A percentile compares a stretch with the other conserved stretches of the same genome.
Conservation (phyloP, 1,140 invertebrate species). For the Drosophila teissieri region DNA sequence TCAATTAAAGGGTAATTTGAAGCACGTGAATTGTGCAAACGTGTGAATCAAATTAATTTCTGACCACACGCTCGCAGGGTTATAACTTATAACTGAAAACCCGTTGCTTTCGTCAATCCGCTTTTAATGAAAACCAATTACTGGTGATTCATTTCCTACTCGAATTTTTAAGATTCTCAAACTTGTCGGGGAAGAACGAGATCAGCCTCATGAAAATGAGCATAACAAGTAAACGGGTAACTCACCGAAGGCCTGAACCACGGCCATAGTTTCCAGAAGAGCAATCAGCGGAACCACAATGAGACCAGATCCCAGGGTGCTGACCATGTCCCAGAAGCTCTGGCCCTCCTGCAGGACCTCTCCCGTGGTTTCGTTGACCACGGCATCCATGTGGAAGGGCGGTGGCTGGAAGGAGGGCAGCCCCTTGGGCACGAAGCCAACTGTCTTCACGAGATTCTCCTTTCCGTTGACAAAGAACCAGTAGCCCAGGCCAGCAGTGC, state of each 20-base stretch:
- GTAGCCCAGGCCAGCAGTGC: conserved; percentile 87
- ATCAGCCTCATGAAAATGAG: neutral
- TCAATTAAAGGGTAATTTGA: neutral
- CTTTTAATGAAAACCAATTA: conserved; percentile 7
- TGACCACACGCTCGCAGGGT: neutral
- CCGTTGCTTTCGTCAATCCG: neutral
- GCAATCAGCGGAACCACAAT: conserved; percentile 93
- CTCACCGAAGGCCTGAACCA: conserved; percentile 90
- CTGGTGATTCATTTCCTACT: conserved; percentile 21
- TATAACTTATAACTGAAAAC: neutral
- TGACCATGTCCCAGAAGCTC: conserved; percentile 89
- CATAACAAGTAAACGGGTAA: neutral
- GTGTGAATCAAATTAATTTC: conserved; percentile 12
- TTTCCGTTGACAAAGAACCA: conserved; percentile 75
- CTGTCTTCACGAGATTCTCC: conserved; percentile 69
- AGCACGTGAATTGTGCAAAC: neutral
- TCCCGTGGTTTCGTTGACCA: conserved; percentile 85
- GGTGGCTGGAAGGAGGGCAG: conserved; percentile 88
- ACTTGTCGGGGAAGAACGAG: conserved; percentile 1
- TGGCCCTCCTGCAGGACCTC: conserved; percentile 58
- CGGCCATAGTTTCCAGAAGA: conserved; percentile 92
- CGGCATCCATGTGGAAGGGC: conserved; percentile 87
- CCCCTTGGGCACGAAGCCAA: conserved; percentile 89
- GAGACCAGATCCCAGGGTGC: conserved; percentile 90
- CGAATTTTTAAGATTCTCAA: neutral